Base-by-base conservation (phyloP, 2,888 invertebrate genomes). In the Agrotis clavis region DNA sequence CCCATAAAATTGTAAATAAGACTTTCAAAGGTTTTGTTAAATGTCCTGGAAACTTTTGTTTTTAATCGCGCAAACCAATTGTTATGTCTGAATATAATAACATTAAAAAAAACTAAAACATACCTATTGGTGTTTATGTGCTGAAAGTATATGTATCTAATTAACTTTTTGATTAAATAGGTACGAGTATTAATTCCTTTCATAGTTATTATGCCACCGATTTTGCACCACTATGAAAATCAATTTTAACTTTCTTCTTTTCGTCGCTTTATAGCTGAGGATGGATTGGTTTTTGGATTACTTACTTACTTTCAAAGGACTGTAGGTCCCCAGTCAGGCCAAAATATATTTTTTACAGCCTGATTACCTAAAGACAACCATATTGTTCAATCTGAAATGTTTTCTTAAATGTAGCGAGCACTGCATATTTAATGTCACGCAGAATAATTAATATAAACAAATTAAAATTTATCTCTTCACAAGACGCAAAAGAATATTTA, bases 61-160 rank as follows among this genome's bases (percentile, higher is more conserved):
- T 35, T 14, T 50, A 56, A 65, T 68, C 82, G 79, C 82, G 82
- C 79, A 82, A 82, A 81, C 19, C 54, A 54, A 59, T 66, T 60
- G 41, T 57, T 64, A 54, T 54, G 50, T 57, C 48, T 51, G 41
- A 62, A 4, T 57, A 35, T 57, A 54, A 45, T 71, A 60, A 41
- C 21, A 19, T 70, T 21, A 25, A 25, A 51, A 18, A 5, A 45
- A 30, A 4, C 13, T 16, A 4, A 7, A 67, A 19, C 35, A 41
- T 30, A 35, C 59, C 18, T 47, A 30, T 35, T 45, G 16, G 1
- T 41, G 9, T 48, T 30, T 7, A 35, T 25, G 19, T 50, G 21
- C 6, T 41, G 48, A 19, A 47, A 35, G 45, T 59, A 19, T 19
- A 19, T 41, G 41, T 51, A 64, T 21, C 9, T 16, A 19, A 53